Conservation (phyloP, 2,113 vertebrate species). For the Balaeniceps rex region DNA sequence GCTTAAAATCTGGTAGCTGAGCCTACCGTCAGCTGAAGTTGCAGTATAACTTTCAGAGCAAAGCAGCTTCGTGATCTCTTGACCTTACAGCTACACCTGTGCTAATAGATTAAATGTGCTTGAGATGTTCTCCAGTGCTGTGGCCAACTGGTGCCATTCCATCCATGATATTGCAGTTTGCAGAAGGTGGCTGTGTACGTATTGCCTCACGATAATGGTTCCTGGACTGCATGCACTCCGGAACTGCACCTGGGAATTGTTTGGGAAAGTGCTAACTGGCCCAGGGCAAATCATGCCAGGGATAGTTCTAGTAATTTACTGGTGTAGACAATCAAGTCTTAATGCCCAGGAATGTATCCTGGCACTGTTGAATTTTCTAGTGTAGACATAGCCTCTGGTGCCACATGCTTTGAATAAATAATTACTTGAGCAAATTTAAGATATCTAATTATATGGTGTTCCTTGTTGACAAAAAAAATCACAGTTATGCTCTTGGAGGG, state of each 20-base stretch:
- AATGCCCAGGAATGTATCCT: not conserved
- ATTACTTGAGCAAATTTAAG: not conserved
- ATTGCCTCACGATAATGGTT: not conserved
- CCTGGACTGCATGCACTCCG: not conserved
- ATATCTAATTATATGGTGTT: not conserved
- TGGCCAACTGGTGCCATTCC: not conserved
- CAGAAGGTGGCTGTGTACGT: not conserved
- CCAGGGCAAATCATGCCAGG: not conserved
- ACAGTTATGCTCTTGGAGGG: not conserved
- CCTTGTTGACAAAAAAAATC: not conserved
- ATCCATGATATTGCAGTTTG: not conserved
- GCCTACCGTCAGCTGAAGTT: not conserved
- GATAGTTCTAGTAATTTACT: not conserved
- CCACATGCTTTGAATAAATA: not conserved
- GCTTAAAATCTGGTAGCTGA: not conserved
- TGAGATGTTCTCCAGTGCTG: not conserved
- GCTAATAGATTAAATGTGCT: not conserved
- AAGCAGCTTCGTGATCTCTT: not conserved
- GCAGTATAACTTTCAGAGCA: not conserved
- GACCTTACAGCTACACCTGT: not conserved
- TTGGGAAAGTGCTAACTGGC: not conserved
- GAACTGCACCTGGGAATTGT: not conserved
- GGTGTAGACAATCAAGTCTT: not conserved
- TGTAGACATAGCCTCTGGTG: not conserved
- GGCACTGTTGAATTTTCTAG: not conserved